Conservation (phyloP, 2,113 vertebrate species). For the Dasyurus viverrinus region DNA sequence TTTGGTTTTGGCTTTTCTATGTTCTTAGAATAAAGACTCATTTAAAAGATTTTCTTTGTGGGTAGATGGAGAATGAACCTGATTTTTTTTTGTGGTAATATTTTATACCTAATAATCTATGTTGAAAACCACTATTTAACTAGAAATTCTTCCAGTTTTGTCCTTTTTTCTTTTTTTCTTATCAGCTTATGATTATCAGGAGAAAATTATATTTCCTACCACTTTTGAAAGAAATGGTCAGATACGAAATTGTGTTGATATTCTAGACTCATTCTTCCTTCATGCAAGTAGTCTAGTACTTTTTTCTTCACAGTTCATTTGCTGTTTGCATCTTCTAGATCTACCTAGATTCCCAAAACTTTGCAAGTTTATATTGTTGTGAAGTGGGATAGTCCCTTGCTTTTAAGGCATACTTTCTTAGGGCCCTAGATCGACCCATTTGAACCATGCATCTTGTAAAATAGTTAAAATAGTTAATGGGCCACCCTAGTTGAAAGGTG, state of each 20-base stretch:
- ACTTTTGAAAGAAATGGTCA: neutral
- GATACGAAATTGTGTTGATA: neutral
- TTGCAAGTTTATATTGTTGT: neutral
- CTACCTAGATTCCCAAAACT: neutral
- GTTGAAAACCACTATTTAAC: neutral
- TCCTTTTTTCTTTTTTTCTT: neutral
- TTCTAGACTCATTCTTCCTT: neutral
- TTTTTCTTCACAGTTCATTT: neutral
- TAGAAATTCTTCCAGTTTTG: neutral
- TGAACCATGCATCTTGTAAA: neutral
- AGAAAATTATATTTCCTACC: neutral
- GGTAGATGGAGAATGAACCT: neutral
- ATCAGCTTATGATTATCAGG: neutral
- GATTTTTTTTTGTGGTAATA: neutral
- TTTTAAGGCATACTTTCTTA: neutral
- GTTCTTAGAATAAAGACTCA: neutral
- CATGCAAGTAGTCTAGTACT: neutral
- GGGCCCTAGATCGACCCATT: neutral
- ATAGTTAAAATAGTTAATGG: neutral
- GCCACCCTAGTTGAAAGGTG: neutral
- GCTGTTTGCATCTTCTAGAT: neutral
- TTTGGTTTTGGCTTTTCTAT: neutral
- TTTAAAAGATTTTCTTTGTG: neutral
- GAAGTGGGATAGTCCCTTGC: neutral
- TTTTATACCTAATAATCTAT: neutral